Evolutionary conservation across 2,797 vertebrate species (phyloP).

Genomic region (Poeciliopsis infans): DNA sequence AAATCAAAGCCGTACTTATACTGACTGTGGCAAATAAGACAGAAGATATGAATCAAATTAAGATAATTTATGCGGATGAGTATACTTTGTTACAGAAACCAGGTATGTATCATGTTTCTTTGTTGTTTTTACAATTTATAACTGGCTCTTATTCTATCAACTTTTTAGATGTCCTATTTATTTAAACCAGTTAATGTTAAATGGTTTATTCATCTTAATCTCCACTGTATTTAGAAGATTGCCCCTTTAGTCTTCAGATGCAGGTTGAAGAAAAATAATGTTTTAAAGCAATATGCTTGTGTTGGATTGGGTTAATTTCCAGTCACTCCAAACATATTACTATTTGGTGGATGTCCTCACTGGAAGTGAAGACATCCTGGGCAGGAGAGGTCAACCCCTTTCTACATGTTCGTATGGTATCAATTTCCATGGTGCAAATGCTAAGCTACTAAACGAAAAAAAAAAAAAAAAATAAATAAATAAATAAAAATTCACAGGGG

Average conservation of each 20-base stretch:
- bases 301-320: constrained; percentile 16
- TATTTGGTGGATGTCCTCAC: background rate
- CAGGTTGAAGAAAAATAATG: constrained; percentile 9
- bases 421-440: background rate
- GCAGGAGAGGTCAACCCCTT: constrained; percentile 2
- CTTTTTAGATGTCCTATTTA: constrained; percentile 7
- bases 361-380: background rate
- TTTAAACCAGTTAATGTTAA: constrained; percentile 1
- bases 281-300: constrained; percentile 3
- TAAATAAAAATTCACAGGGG: background rate
- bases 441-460: constrained; percentile 1
- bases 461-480: background rate
- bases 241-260: constrained; percentile 14
- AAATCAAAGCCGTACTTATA: constrained; percentile 55
- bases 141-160: constrained; percentile 31
- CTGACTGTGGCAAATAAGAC: constrained; percentile 49
- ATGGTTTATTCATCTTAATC: constrained; percentile 11
- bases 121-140: constrained; percentile 13
- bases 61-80: constrained; percentile 24
- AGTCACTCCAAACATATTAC: background rate
- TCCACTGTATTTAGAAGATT: constrained; percentile 29
- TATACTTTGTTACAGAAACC: constrained; percentile 42
- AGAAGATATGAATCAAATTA: constrained; percentile 60
- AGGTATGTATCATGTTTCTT: constrained; percentile 29
- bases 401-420: background rate